These are phyloP conservation scores for Acronicta psi DNA, from an alignment of 2,888 invertebrate species.

Conservation along the genomic window DNA sequence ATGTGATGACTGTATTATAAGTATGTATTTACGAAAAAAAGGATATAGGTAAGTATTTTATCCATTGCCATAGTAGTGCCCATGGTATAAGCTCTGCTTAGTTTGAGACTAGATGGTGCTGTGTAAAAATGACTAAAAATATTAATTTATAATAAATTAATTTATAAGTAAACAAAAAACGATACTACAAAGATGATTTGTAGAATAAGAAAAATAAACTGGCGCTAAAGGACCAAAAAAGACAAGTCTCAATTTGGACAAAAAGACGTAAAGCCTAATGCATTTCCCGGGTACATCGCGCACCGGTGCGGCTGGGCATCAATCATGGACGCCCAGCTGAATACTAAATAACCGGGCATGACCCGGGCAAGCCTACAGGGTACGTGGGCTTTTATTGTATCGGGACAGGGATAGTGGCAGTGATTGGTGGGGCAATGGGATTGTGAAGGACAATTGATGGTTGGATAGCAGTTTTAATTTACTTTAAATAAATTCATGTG, in stretches of 20 bases:
- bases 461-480: not conserved
- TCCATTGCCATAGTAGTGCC: too few species aligned
- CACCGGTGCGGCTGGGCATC: slow-evolving; percentile 29
- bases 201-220: slow-evolving; percentile 35
- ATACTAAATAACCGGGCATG: slow-evolving; percentile 49
- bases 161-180: too few species aligned
- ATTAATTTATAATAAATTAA: too few species aligned
- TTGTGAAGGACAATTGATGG: slow-evolving; percentile 1
- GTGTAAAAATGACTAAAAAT: too few species aligned
- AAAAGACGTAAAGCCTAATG: slow-evolving; percentile 47
- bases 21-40: too few species aligned
- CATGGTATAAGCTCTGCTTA: too few species aligned
- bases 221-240: slow-evolving; percentile 17
- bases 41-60: too few species aligned
- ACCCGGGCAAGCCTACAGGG: slow-evolving; percentile 29
- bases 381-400: slow-evolving; percentile 32
- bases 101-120: too few species aligned
- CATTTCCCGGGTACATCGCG: slow-evolving; percentile 49
- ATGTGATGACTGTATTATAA: too few species aligned
- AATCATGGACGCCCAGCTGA: slow-evolving; percentile 49
- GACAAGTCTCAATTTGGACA: slow-evolving; percentile 27
- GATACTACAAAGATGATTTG: not conserved
- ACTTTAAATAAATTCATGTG: too few species aligned
- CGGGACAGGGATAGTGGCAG: slow-evolving; percentile 5
- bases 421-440: slow-evolving; percentile 25